Base-by-base conservation (phyloP, 2,888 invertebrate species). In the Stenotaenia linearis region DNA sequence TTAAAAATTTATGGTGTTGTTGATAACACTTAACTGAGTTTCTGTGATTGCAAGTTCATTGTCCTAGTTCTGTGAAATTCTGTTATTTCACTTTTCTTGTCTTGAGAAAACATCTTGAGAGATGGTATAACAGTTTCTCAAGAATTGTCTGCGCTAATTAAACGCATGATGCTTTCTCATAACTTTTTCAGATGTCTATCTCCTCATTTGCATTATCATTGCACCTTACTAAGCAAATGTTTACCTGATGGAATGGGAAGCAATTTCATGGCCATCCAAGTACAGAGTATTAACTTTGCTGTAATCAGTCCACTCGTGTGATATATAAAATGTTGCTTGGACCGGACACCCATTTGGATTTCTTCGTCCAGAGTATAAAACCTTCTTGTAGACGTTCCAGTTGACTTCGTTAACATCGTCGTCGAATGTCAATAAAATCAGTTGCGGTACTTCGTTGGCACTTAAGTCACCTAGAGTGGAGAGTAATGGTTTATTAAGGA, bases 291-390 rank as follows among this genome's bases (percentile, higher is more conserved):
- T 96, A 81, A 98, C 98, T 89, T 96, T 94, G 87, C 95, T 93
- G 89, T 98, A 98, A 89, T 98, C 97, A 80, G 98, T 98, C 96
- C 98, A 98, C 88, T 98, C 97, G 87, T 98, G 98, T 77, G 97
- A 97, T 81, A 98, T 96, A 88, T 98, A 98, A 90, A 98, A 97
- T 56, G 98, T 98, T 81, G 95, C 96, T 6, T 85, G 82, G 28
- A 96, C 95, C 18, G 95, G 95, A 86, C 96, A 96, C 83, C 95
- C 95, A 86, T 96, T 96, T 79, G 96, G 95, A 87, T 96, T 96
- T 83, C 92, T 92, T 84, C 96, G 91, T 83, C 93, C 95, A 86
- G 93, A 93, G 87, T 95, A 94, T 87, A 96, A 95, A 61, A 96
- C 89, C 86, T 96, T 95, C 83, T 91, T 88, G 87, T 96, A 96